Base-by-base conservation (phyloP, 2,113 vertebrate genomes). In the Nansenia antarctica region DNA sequence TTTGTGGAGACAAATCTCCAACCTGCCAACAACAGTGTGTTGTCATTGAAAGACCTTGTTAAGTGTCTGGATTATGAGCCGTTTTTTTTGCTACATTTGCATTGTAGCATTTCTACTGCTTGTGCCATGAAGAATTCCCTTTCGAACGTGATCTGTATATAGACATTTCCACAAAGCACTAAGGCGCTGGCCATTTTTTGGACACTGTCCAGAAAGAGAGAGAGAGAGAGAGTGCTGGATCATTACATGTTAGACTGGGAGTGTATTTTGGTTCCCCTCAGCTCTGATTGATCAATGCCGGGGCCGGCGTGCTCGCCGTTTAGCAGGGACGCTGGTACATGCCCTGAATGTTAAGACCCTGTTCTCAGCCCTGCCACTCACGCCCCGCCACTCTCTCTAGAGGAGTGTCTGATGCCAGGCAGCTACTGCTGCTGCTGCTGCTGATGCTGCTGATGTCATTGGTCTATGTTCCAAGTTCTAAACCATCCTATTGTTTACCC, bases 361-460 rank as follows among this genome's bases (percentile, higher is more conserved):
- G 54, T 57, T n/a, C 67, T 9, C 32, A 74, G 67, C 20, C 37
- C 35, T 27, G 73, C 35, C 61, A 73, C 70, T 82, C 65, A 8
- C 54, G 79, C 31, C 62, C 47, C 77, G 75, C 60, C 29, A 55
- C 18, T 58, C 61, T 73, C 61, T 84, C 67, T 54, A 42, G 71
- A 76, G 78, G 59, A 69, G 82, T 54, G 68, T 72, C 75, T 70
- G 61, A 62, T 75, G 82, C 78, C 78, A 70, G 68, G 42, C 68
- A 54, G 37, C 3, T 30, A 71, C 60, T 80, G 68, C 83, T 70
- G 70, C 3, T 30, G 72, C 60, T 80, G 68, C 83, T 70, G 70
- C 3, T 30, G 72, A 57, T 80, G 68, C 3, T 30, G 72, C 60
- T 80, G 68, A 84, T 70, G 70, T 78, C 32, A 65, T 81, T 60